These are phyloP conservation scores for Scytalopus superciliaris DNA, from an alignment of 2,113 vertebrate genomes.

Conservation along the genomic window DNA sequence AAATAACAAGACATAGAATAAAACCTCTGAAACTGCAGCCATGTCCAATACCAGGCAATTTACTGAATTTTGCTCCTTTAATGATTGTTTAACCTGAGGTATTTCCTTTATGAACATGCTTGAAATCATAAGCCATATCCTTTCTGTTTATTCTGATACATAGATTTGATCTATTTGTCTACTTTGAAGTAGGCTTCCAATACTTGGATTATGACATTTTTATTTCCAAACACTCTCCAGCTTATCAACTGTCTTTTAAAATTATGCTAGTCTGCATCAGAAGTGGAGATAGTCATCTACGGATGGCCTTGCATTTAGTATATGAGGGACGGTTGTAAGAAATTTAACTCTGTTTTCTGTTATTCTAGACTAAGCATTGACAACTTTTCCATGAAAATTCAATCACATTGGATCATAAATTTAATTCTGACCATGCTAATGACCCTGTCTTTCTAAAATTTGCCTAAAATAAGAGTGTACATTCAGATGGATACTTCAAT, in stretches of 20 bases:
- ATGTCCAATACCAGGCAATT: not conserved
- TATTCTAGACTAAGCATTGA: fast-evolving
- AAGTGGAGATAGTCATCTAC: not conserved
- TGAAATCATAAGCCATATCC: not conserved
- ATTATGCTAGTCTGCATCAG: not conserved
- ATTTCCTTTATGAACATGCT: not conserved
- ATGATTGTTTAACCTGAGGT: not conserved
- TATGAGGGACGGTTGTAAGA: not conserved
- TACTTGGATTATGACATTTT: not conserved
- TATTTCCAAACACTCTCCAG: not conserved
- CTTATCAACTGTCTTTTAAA: not conserved
- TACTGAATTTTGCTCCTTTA: not conserved
- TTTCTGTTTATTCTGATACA: not conserved
- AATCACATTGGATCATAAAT: not conserved
- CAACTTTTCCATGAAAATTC: not conserved
- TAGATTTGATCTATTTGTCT: not conserved
- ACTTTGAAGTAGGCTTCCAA: not conserved
- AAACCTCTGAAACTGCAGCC: not conserved
- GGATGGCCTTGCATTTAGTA: not conserved
- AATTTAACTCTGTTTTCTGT: not conserved
- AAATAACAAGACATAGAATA: not conserved
- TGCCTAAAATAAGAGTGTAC: not conserved
- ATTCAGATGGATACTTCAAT: not conserved
- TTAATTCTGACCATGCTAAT: not conserved
- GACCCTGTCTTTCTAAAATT: not conserved